A percentile compares a stretch with the other conserved stretches of the same genome.
Conservation (phyloP, 1,140 invertebrate species). For the Drosophila sp. region DNA sequence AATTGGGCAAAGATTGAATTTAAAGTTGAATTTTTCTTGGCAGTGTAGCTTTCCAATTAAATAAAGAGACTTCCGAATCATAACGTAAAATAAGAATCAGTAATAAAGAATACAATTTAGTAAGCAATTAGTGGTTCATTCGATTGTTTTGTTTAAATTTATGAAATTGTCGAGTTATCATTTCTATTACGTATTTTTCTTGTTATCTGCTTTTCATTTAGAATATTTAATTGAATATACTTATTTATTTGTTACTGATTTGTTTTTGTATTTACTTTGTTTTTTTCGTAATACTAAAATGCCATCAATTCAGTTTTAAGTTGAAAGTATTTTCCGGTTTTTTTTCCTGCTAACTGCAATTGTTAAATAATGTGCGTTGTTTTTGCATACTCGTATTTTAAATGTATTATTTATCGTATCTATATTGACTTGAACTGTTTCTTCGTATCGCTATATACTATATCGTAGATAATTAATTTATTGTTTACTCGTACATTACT, state of each 20-base stretch:
- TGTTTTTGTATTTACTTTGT: conserved; percentile 9
- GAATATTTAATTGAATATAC: conserved; percentile 57
- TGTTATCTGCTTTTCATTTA: conserved; percentile 49
- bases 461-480: conserved; percentile 63
- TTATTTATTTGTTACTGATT: conserved; percentile 37
- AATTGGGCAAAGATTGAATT: conserved; percentile 32
- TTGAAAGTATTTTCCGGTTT: conserved; percentile 42
- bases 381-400: conserved; percentile 45
- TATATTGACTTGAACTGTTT: conserved; percentile 44
- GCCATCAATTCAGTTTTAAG: conserved; percentile 78
- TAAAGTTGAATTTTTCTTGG: conserved; percentile 51
- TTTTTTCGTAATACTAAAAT: conserved; percentile 67
- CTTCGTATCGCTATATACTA: conserved; percentile 46
- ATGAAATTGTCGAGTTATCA: conserved; percentile 10
- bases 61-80: conserved; percentile 9
- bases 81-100: background rate
- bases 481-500: conserved; percentile 63
- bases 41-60: conserved; percentile 67
- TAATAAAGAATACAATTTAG: background rate
- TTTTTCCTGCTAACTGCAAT: conserved; percentile 35
- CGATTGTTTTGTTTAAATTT: conserved; percentile 11
- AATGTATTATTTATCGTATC: conserved; percentile 39
- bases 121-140: background rate
- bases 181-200: conserved; percentile 63
- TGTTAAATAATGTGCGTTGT: conserved; percentile 68